Percentiles rank a stretch among this genome's conserved stretches.
Evolutionary conservation across 2,888 invertebrate genomes (phyloP).

Genomic region (Drosophila mercatorum): DNA sequence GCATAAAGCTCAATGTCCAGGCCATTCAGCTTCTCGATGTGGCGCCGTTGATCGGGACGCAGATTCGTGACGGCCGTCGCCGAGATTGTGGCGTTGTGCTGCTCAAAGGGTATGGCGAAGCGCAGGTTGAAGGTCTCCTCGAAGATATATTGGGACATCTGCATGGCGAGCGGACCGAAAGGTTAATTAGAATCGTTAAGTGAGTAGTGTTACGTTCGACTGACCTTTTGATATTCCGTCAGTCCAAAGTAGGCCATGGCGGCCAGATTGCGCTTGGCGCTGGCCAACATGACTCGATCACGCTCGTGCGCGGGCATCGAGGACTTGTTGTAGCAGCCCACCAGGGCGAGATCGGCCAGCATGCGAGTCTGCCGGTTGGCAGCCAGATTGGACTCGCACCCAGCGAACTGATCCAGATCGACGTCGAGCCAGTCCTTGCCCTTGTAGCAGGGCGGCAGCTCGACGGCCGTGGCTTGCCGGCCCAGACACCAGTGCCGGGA

Average conservation of each 20-base stretch:
- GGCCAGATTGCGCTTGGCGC: conserved; percentile 97
- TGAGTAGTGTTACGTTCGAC: fast-evolving
- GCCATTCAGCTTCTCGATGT: conserved; percentile 92
- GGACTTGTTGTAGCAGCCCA: conserved; percentile 97
- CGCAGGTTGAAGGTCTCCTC: conserved; percentile 96
- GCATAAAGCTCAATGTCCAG: conserved; percentile 97
- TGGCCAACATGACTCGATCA: conserved; percentile 94
- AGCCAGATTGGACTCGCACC: conserved; percentile 96
- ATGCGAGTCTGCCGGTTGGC: conserved; percentile 98
- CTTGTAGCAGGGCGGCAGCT: conserved; percentile 93
- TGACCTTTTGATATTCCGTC: conserved; percentile 96
- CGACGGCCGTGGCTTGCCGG: conserved; percentile 90
- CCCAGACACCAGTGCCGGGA: conserved; percentile 90
- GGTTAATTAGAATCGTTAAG: background rate
- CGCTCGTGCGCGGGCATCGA: conserved; percentile 90
- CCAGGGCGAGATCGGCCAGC: conserved; percentile 97
- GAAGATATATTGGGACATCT: conserved; percentile 96
- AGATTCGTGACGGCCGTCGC: conserved; percentile 92
- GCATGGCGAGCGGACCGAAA: conserved; percentile 35
- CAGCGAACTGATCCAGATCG: conserved; percentile 94
- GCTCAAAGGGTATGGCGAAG: conserved; percentile 95
- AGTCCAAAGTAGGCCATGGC: conserved; percentile 99
- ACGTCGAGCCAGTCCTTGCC: conserved; percentile 94
- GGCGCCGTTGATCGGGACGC: conserved; percentile 89
- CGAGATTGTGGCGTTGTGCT: conserved; percentile 95